A percentile compares a stretch with the other conserved stretches of the same genome.
Conservation (phyloP, 2,113 vertebrate species). For the Oryzias melastigma region DNA sequence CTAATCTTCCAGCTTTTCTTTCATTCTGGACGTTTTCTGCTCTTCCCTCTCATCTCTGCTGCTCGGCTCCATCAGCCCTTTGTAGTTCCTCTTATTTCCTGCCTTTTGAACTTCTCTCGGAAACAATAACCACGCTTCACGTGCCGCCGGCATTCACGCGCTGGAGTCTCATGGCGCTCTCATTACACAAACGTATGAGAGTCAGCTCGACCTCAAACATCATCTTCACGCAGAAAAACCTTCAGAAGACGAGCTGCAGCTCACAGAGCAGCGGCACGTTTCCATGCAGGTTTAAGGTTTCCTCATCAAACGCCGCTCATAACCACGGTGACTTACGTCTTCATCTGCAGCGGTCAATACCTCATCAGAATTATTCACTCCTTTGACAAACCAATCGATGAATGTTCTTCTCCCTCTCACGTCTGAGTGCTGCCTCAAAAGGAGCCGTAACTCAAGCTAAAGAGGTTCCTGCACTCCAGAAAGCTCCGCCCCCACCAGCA, state of each 20-base stretch:
- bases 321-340: slow-evolving; percentile 48
- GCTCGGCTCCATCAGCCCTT: slow-evolving; percentile 11
- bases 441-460: slow-evolving; percentile 12
- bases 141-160: slow-evolving; percentile 16
- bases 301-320: slow-evolving; percentile 48
- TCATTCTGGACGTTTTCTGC: slow-evolving; percentile 11
- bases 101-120: slow-evolving; percentile 21
- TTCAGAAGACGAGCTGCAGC: slow-evolving; percentile 38
- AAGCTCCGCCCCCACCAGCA: neutral
- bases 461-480: neutral
- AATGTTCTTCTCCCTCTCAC: slow-evolving; percentile 6
- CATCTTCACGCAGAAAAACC: slow-evolving; percentile 12
- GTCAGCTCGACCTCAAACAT: too few species aligned
- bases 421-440: neutral
- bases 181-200: slow-evolving; percentile 12
- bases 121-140: slow-evolving; percentile 40
- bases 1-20: slow-evolving; percentile 14
- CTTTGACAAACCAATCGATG: slow-evolving; percentile 60
- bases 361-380: slow-evolving; percentile 63
- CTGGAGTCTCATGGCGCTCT: slow-evolving; percentile 9
- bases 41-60: neutral
- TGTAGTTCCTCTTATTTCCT: slow-evolving; percentile 17
- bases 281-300: slow-evolving; percentile 52
- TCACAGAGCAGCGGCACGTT: slow-evolving; percentile 34
- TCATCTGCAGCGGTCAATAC: slow-evolving; percentile 59